Evolutionary conservation across 2,113 vertebrate species (phyloP), one percentile per base, ranked within the genome.

Genomic region (Perca flavescens): DNA sequence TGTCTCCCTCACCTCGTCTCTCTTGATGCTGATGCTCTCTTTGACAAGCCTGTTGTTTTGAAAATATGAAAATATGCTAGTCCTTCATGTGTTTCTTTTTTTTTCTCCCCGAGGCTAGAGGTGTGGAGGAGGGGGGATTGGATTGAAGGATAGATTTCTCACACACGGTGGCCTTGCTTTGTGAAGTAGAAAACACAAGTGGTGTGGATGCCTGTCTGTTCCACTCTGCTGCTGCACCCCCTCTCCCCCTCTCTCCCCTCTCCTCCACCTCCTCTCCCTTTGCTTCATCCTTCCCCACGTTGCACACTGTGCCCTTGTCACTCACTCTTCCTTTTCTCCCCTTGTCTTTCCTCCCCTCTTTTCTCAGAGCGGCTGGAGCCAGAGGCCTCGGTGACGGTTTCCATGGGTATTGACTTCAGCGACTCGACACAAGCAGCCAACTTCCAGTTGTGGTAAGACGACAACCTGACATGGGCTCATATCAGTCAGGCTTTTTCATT

Each of bases 401-500:
- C 97, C 86, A 76, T 99, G 95, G 97, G 97, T 83, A 96, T 99
- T 67, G 97, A 99, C 96, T 99, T 99, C 91, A 97, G 96, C 90
- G 98, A 99, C 95, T 99, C 98, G 69, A 98, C 97, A 82, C 98
- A 99, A 90, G 96, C 92, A 53, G 97, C 97, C 90, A 96, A 93
- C 95, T 99, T 99, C 93, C 97, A 98, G 93, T 93, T 99, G 89
- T 99, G 98, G 98, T 99, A 92, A 97, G 96, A 95, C 73, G 96
- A 95, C 73, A 58, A 65, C 11, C 36, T 83, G 76, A 79, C 79
- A 72, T 61, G 62, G 52, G 5, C 58, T 80, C 82, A 57, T 62
- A 56, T 80, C 61, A 64, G 53, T n/a, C 31, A 34, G 22, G 17
- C 50, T 22, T 63, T 49, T 34, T 34, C 31, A 4, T 31, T 31